phyloP scores from a whole-genome alignment of 37 sponge, comb jelly and placozoan species.

The Mnemiopsis leidyi region DNA sequence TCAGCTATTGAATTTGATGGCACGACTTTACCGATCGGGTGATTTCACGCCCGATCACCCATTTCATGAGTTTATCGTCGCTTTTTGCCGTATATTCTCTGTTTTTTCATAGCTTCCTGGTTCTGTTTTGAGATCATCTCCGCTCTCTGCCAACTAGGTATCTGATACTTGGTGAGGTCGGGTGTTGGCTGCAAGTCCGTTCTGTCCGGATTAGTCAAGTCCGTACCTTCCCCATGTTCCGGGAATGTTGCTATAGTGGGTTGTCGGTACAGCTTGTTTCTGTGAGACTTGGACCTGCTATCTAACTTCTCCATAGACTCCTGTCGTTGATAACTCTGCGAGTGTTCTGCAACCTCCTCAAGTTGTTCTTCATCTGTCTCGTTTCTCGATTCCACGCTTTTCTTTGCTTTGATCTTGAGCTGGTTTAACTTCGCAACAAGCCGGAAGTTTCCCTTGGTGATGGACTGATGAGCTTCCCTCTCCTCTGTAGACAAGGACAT shows the following conservation, averaged over 20 bases:
- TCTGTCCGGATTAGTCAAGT: neutral
- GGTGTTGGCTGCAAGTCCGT: neutral
- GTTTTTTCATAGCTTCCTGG: slow-evolving; percentile 8
- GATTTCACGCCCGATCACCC: too few relatives aligned
- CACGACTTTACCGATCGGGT: too few relatives aligned
- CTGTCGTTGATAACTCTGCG: neutral
- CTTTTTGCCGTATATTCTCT: slow-evolving; percentile 24
- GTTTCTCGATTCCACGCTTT: neutral
- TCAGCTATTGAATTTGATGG: too few relatives aligned
- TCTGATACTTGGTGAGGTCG: slow-evolving; percentile 25
- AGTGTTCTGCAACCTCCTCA: neutral
- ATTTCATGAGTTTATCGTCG: too few relatives aligned
- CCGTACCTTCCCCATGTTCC: neutral
- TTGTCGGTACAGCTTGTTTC: slow-evolving; percentile 48
- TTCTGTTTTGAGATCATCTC: slow-evolving; percentile 29
- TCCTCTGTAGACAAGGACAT: slow-evolving; percentile 8
- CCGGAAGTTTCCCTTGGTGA: neutral
- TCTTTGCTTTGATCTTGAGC: neutral
- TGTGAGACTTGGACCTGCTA: neutral
- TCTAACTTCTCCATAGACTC: neutral
- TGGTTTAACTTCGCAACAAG: slow-evolving; percentile 22
- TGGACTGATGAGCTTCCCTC: neutral
- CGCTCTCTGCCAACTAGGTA: slow-evolving; percentile 62
- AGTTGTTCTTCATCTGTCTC: neutral
- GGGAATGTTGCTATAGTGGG: neutral